Evolutionary conservation across 2,888 invertebrate species (phyloP).

Genomic region (Agrotis exclamationis): DNA sequence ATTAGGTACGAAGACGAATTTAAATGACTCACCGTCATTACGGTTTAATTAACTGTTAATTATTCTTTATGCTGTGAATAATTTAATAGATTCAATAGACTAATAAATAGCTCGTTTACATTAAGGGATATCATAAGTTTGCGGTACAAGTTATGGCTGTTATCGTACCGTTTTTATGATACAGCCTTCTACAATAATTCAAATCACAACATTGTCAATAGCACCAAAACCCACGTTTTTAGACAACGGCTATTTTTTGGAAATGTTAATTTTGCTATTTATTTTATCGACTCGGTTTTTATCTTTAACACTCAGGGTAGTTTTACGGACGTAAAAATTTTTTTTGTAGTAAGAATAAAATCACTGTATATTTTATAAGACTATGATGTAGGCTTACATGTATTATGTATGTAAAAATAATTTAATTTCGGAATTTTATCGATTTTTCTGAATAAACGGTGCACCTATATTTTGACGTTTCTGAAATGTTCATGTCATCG

Average conservation of each 20-base stretch:
- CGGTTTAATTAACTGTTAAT: slow-evolving; percentile 6
- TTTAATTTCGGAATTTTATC: no score
- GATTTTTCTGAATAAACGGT: neutral
- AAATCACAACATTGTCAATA: slow-evolving; percentile 17
- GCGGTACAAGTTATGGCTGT: slow-evolving; percentile 6
- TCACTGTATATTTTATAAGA: neutral
- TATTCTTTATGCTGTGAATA: slow-evolving; percentile 1
- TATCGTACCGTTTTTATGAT: slow-evolving; percentile 18
- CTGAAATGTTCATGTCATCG: neutral
- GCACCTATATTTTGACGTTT: neutral
- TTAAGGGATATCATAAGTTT: slow-evolving; percentile 30
- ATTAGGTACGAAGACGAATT: neutral
- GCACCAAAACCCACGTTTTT: neutral
- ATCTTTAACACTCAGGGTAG: neutral
- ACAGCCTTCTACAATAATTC: slow-evolving; percentile 4
- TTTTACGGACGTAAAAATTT: neutral
- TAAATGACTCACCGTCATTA: neutral
- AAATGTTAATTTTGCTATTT: slow-evolving; percentile 9
- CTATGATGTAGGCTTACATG: no score
- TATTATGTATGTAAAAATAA: no score
- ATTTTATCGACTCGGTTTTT: neutral
- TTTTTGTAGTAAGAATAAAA: neutral
- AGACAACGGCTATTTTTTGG: neutral
- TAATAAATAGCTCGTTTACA: slow-evolving; percentile 36
- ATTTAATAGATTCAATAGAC: slow-evolving; percentile 12